These are phyloP conservation scores for Andricus curvator DNA, from an alignment of 2,888 invertebrate genomes.

Conservation along the genomic window DNA sequence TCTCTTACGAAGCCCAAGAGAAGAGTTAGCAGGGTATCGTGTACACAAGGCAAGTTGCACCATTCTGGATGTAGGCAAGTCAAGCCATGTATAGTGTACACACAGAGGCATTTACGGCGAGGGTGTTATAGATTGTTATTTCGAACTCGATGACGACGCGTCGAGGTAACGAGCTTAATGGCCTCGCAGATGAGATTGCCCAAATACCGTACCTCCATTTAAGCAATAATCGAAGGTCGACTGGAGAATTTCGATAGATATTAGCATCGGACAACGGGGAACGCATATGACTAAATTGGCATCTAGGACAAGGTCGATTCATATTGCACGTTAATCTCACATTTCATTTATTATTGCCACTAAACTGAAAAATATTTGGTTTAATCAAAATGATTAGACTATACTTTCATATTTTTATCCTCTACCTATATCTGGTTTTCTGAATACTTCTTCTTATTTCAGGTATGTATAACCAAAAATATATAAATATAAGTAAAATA, in stretches of 20 bases:
- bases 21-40: not conserved
- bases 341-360: too few species aligned
- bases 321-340: slow-evolving; percentile 20
- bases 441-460: too few species aligned
- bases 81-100: not conserved
- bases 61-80: slow-evolving; percentile 1
- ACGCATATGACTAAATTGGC: slow-evolving; percentile 45
- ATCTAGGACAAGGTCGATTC: slow-evolving; percentile 27
- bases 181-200: slow-evolving; percentile 21
- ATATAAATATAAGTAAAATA: too few species aligned
- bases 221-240: slow-evolving; percentile 60
- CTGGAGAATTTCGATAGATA: slow-evolving; percentile 58
- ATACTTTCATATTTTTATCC: not conserved
- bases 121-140: not conserved
- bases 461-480: too few species aligned
- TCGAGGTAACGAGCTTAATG: slow-evolving; percentile 24
- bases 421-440: too few species aligned
- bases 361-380: not conserved
- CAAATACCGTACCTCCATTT: slow-evolving; percentile 62
- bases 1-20: not conserved
- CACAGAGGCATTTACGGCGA: slow-evolving; percentile 10
- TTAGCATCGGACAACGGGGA: slow-evolving; percentile 49
- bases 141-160: not conserved
- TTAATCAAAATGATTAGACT: not conserved
- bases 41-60: slow-evolving; percentile 20